Evolutionary conservation across 2,113 vertebrate genomes (phyloP).

Genomic region (Dendropsophus ebraccatus): DNA sequence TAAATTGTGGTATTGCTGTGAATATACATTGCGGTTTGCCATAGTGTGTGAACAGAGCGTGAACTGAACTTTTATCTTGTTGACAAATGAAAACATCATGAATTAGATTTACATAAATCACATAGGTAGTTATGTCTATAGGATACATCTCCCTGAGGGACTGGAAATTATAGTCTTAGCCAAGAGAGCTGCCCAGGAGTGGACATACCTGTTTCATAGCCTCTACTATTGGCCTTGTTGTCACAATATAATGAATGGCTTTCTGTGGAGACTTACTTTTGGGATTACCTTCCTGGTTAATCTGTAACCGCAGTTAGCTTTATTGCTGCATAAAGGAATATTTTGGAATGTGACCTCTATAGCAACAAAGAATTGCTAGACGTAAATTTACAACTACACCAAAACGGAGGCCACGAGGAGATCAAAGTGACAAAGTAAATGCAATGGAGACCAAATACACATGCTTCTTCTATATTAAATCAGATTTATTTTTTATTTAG

Average conservation of each 20-base stretch:
- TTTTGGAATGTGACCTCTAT: constrained; percentile 24
- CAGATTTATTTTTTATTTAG: too few relatives aligned
- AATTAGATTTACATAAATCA: neutral
- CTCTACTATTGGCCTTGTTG: neutral
- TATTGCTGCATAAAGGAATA: neutral
- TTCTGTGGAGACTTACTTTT: neutral
- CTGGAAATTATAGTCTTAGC: neutral
- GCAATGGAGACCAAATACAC: neutral
- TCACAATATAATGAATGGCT: constrained; percentile 10
- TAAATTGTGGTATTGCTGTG: too few relatives aligned
- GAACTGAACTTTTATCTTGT: too few relatives aligned
- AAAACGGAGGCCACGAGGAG: neutral
- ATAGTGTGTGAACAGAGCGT: too few relatives aligned
- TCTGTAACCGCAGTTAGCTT: constrained; percentile 16
- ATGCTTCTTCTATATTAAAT: too few relatives aligned
- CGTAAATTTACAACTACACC: neutral
- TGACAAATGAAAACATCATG: too few relatives aligned
- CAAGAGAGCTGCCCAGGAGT: neutral
- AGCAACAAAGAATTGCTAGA: neutral
- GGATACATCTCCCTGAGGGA: neutral
- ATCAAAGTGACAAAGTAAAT: neutral
- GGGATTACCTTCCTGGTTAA: neutral
- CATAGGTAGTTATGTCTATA: neutral
- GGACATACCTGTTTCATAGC: neutral
- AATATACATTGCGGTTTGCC: too few relatives aligned